Base-by-base conservation (phyloP, 2,888 invertebrate genomes). In the Onchidella celtica region DNA sequence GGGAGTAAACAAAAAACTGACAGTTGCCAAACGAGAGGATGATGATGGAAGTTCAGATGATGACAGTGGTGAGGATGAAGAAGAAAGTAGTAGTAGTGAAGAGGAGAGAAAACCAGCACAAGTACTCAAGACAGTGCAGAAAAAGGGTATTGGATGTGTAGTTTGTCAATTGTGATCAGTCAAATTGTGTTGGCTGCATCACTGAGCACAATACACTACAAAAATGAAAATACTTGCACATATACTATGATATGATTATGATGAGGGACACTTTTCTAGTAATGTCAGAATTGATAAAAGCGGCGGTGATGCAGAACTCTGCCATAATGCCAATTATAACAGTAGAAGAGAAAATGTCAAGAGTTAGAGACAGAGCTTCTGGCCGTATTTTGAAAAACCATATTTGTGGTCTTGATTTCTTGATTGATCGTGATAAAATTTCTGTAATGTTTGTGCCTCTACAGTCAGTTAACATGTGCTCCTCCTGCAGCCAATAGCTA, bases 31-130 rank as follows among this genome's bases (percentile, higher is more conserved):
- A 47, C 9, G 17, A 47, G 47, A 47, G 9, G 17, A 17, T 17
- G 40, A 40, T 17, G 69, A 69, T 40, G 69, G 47, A 40, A 68
- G 38, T 6, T 69, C 69, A 24, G 36, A 36, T 55, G 70, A 70
- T 2, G 47, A 47, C 9, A 47, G 47, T 47, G 17, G 47, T 47
- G 47, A 47, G 17, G 47, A 47, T 6, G 47, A 47, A 17, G 66
- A 66, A 4, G 69, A 69, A 9, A 55, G 55, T 55, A 29, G 32
- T 27, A 29, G 6, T 4, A 27, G 27, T 0, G 55, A 55, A 21
- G 70, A 55, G 9, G 47, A 47, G 47, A 47, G 47, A 6, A 14
- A 55, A 32, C 55, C 70, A 70, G 55, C 6, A 0, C 29, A 55
- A 32, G 29, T 55, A 47, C 32, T 4, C 14, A 47, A 47, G 47